A percentile compares a stretch with the other conserved stretches of the same genome.
These are phyloP conservation scores for Microchirus variegatus DNA, from an alignment of 2,797 vertebrate genomes.

Conservation along the genomic window DNA sequence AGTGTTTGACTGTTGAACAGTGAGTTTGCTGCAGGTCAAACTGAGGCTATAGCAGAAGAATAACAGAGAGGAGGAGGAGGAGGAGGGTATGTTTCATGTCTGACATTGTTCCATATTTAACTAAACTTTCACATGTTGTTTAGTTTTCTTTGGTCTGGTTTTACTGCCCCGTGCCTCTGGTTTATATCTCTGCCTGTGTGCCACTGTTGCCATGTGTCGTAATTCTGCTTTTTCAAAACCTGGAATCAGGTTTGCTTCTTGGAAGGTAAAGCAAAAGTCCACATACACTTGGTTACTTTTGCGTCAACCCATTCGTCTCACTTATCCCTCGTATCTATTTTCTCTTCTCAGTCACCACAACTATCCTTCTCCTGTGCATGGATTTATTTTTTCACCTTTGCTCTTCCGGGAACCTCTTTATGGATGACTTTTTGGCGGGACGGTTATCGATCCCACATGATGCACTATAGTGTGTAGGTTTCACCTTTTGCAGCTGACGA, in stretches of 20 bases:
- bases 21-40: constrained; percentile 47
- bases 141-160: background rate
- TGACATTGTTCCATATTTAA: constrained; percentile 35
- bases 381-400: constrained; percentile 14
- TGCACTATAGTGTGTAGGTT: constrained; percentile 61
- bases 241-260: too few species aligned
- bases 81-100: constrained; percentile 5
- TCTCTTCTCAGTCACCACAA: too few species aligned
- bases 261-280: too few species aligned
- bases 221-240: too few species aligned
- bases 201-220: too few species aligned
- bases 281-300: too few species aligned
- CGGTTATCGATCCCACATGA: constrained; percentile 49
- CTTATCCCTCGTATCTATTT: too few species aligned
- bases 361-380: background rate
- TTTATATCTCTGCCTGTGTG: too few species aligned
- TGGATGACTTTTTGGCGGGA: constrained; percentile 55
- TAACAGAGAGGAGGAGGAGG: constrained; percentile 8
- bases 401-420: constrained; percentile 24
- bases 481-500: constrained; percentile 65
- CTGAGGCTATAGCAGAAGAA: constrained; percentile 29
- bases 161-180: too few species aligned
- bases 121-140: constrained; percentile 26
- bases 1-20: constrained; percentile 68
- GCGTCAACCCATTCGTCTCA: too few species aligned